phyloP scores from a whole-genome alignment of 2,797 vertebrate genomes.

The Neosilurus mollespiculum region DNA sequence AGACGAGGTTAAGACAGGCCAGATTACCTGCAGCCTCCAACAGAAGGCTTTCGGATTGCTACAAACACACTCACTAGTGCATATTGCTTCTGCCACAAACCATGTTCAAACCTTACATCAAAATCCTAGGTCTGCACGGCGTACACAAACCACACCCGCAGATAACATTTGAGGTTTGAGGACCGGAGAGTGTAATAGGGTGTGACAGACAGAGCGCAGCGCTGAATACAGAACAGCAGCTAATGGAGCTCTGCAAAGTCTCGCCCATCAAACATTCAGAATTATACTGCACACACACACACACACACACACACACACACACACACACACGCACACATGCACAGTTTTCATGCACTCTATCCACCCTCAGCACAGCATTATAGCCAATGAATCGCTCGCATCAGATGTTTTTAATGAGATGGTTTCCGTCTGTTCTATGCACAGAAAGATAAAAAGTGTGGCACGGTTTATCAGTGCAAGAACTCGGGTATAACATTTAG shows the following conservation, averaged over 20 bases:
- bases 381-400: slow-evolving; percentile 1
- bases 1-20: slow-evolving; percentile 71
- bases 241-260: slow-evolving; percentile 55
- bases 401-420: slow-evolving; percentile 41
- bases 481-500: slow-evolving; percentile 9
- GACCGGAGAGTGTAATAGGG: slow-evolving; percentile 62
- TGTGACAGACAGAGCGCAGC: slow-evolving; percentile 71
- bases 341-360: not conserved
- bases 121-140: not conserved
- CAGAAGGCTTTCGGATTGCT: slow-evolving; percentile 60
- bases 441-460: slow-evolving; percentile 14
- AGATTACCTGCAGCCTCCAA: slow-evolving; percentile 72
- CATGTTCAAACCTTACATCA: not conserved
- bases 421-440: slow-evolving; percentile 29
- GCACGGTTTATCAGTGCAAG: slow-evolving; percentile 21
- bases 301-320: slow-evolving; percentile 3
- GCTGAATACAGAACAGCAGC: slow-evolving; percentile 56
- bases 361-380: slow-evolving; percentile 22
- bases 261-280: slow-evolving; percentile 51
- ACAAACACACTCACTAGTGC: slow-evolving; percentile 25
- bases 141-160: slow-evolving; percentile 13
- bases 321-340: slow-evolving; percentile 22
- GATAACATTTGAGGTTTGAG: slow-evolving; percentile 56
- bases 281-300: slow-evolving; percentile 19
- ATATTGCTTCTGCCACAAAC: slow-evolving; percentile 41